Conservation (phyloP, 1,140 invertebrate genomes). For the Dreissena rostriformis region DNA sequence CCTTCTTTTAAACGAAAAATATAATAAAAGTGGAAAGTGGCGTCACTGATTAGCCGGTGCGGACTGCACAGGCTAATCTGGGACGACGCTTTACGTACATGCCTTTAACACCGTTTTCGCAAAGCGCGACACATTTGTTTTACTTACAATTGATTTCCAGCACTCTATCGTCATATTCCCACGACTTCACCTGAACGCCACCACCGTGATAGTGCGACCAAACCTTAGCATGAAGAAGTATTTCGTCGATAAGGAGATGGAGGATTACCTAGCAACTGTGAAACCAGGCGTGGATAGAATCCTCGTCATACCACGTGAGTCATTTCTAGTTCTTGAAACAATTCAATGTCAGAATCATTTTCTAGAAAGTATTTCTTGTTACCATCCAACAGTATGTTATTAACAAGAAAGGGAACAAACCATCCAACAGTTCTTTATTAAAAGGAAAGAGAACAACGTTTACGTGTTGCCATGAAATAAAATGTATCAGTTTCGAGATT, state of each 20-base stretch:
- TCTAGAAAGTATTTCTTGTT: neutral
- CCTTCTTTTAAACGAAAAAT: no score
- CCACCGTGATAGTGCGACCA: constrained; percentile 29
- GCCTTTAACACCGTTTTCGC: no score
- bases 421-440: neutral
- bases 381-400: neutral
- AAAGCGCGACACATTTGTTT: no score
- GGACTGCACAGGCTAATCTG: no score
- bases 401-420: neutral
- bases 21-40: no score
- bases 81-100: no score
- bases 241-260: constrained; percentile 36
- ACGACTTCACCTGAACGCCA: constrained; percentile 26
- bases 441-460: no score
- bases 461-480: no score
- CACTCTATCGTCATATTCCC: constrained; percentile 50
- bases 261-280: constrained; percentile 7
- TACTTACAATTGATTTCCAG: constrained; percentile 9
- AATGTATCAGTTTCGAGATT: no score
- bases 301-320: constrained; percentile 47
- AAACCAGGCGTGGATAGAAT: constrained; percentile 27
- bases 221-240: neutral
- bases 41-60: no score
- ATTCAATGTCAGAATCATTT: neutral
- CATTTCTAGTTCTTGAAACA: no score